A percentile compares a stretch with the other conserved stretches of the same genome.
phyloP scores from a whole-genome alignment of 2,888 invertebrate genomes.

The Agonopterix subpropinquella region DNA sequence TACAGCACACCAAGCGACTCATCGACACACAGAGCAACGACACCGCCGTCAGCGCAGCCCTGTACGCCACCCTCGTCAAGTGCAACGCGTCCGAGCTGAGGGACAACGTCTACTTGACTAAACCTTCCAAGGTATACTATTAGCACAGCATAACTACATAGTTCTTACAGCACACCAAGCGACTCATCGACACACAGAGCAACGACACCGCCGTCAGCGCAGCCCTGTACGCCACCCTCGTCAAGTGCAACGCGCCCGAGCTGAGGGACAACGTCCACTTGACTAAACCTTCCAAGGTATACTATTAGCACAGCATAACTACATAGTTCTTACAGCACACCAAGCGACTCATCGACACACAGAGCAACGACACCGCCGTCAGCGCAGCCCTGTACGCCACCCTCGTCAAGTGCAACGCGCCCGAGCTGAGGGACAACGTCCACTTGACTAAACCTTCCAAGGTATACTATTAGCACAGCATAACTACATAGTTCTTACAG shows the following conservation, averaged over 20 bases:
- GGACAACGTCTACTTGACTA: conserved; percentile 46
- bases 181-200: conserved; percentile 13
- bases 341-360: conserved; percentile 11
- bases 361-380: conserved; percentile 26
- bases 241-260: conserved; percentile 35
- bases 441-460: conserved; percentile 38
- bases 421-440: conserved; percentile 39
- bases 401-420: conserved; percentile 37
- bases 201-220: conserved; percentile 31
- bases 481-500: too few relatives aligned
- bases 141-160: too few relatives aligned
- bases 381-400: conserved; percentile 47
- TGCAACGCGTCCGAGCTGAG: conserved; percentile 35
- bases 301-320: background rate
- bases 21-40: conserved; percentile 16
- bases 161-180: conserved; percentile 6
- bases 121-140: conserved; percentile 29
- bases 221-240: conserved; percentile 47
- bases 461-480: conserved; percentile 17
- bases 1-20: conserved; percentile 10
- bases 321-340: too few relatives aligned
- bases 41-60: conserved; percentile 34
- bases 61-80: conserved; percentile 46
- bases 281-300: conserved; percentile 33
- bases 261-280: conserved; percentile 48